Evolutionary conservation across 1,140 invertebrate species (phyloP), one percentile per base, ranked within the genome.

Genomic region (Asobara japonica): DNA sequence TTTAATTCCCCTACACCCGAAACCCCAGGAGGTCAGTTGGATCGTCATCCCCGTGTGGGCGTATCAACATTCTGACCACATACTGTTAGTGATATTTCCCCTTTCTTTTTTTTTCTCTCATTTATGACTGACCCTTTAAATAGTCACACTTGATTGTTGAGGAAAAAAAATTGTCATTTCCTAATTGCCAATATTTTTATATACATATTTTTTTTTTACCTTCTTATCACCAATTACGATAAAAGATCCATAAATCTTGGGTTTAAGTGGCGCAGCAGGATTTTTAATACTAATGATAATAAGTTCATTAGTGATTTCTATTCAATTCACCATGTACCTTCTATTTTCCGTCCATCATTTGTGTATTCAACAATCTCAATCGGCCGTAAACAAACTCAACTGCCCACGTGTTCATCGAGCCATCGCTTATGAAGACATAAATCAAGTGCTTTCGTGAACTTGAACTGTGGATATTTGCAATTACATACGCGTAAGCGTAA

Each of bases 391-490:
- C 33, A 7, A 48, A 67, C 38, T 25, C 41, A n/a, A 2, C 25
- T 29, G 20, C 80, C 80, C 79, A 81, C 83, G 82, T 82, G 76
- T 78, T 75, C 75, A 77, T 76, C 76, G 77, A 48, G 79, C 66
- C 81, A 69, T 78, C 73, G 74, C 73, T 76, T 84, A 85, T 85
- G 84, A 85, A 86, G 84, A 81, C 83, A 85, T 86, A 86, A 86
- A 86, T 86, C 84, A 86, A 83, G 78, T 72, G 79, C 79, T 83
- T 84, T 83, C 80, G 79, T 82, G 79, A 79, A 84, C 71, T 69
- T 64, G 61, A 27, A 65, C 65, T 51, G 41, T 38, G 38, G 66
- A 79, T 82, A 80, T 82, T 84, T 83, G 83, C 84, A 86, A 86
- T 86, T 85, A 85, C 83, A 83, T 75, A 84, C 80, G 78, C 78